These are phyloP conservation scores for Colistium nudipinnis DNA, from an alignment of 2,113 vertebrate species.

Conservation along the genomic window DNA sequence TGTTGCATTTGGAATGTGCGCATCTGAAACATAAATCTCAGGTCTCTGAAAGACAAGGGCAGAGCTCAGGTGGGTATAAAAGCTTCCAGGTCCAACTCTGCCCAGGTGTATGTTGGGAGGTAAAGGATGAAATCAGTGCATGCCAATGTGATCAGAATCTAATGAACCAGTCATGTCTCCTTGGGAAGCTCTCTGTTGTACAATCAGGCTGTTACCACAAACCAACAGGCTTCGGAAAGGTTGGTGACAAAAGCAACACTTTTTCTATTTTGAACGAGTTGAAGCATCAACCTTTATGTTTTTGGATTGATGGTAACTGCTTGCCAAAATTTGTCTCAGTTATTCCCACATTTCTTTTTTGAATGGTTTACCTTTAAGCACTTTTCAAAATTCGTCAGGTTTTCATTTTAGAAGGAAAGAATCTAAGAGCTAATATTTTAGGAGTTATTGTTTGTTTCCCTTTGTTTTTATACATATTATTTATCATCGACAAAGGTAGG, in stretches of 20 bases:
- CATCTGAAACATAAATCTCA: slow-evolving; percentile 63
- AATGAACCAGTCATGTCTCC: slow-evolving; percentile 80
- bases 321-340: slow-evolving; percentile 73
- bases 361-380: slow-evolving; percentile 33
- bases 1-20: background rate
- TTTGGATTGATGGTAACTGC: slow-evolving; percentile 89
- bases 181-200: slow-evolving; percentile 82
- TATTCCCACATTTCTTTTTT: slow-evolving; percentile 37
- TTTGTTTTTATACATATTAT: slow-evolving; percentile 22
- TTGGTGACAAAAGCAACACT: slow-evolving; percentile 83
- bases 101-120: slow-evolving; percentile 60
- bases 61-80: slow-evolving; percentile 80
- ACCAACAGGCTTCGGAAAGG: slow-evolving; percentile 89
- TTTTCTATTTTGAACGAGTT: slow-evolving; percentile 73
- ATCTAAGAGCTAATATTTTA: slow-evolving; percentile 14
- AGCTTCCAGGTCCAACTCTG: slow-evolving; percentile 48
- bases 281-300: slow-evolving; percentile 86
- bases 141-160: slow-evolving; percentile 70
- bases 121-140: slow-evolving; percentile 67
- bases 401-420: slow-evolving; percentile 8
- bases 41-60: slow-evolving; percentile 64
- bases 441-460: slow-evolving; percentile 48
- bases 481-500: slow-evolving; percentile 86
- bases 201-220: slow-evolving; percentile 88
- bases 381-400: slow-evolving; percentile 10